These are phyloP conservation scores for Cerastis leucographa DNA, from an alignment of 2,888 invertebrate species.

Conservation along the genomic window DNA sequence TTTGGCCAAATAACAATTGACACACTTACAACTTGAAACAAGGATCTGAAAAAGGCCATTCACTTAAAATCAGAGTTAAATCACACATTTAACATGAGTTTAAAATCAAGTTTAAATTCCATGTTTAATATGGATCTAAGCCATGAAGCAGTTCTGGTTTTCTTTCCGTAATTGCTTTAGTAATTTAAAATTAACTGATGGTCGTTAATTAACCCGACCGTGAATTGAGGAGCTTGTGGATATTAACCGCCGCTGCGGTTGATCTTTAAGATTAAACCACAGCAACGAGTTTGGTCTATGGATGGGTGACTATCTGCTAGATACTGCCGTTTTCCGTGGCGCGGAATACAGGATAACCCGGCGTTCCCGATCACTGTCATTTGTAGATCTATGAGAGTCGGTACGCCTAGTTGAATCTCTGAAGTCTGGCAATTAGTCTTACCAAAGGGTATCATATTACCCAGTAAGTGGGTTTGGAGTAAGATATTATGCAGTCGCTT, in stretches of 20 bases:
- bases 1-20: neutral
- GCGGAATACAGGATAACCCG: neutral
- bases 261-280: neutral
- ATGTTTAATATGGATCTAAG: constrained; percentile 26
- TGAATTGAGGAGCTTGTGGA: constrained; percentile 7
- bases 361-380: neutral
- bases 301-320: neutral
- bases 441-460: neutral
- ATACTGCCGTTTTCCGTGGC: neutral
- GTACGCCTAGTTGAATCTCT: neutral
- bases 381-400: neutral
- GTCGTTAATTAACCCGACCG: constrained; percentile 14
- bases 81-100: neutral
- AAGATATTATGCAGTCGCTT: neutral
- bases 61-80: neutral
- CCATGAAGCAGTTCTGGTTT: neutral
- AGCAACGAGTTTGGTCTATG: neutral
- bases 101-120: neutral
- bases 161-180: neutral
- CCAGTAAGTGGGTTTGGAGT: neutral
- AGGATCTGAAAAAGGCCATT: neutral
- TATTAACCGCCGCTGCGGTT: neutral
- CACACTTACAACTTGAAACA: neutral
- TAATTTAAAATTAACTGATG: neutral
- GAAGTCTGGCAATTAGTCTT: neutral